Evolutionary conservation across 1,140 invertebrate genomes (phyloP), one percentile per base, ranked within the genome.

Genomic region (Paracyclopina nana): DNA sequence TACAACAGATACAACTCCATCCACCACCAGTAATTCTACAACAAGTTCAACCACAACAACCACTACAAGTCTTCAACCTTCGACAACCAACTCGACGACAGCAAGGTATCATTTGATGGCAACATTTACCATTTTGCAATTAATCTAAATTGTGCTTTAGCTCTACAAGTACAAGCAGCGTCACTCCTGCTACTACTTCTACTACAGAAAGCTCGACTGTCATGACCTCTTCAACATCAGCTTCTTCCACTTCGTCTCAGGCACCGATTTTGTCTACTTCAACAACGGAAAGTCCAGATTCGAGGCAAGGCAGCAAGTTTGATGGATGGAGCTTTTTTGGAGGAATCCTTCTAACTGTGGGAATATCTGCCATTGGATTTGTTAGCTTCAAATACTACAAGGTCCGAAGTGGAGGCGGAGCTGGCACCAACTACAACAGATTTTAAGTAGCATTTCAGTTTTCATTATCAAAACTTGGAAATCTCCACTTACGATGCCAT

Each of bases 251-350:
- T 2, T 4, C 34, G n/a, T 16, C 34, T n/a, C 5, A n/a, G 3
- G 2, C 34, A 20, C n/a, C 8, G 5, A 8, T 38, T 8, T 20
- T 20, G 5, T n/a, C 20, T n/a, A 38, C 34, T n/a, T n/a, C 20
- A 3, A 38, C 34, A 3, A 38, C 20, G 34, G n/a, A n/a, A 3
- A 38, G 34, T 38, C 34, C 34, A 20, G 34, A 38, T 38, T n/a
- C 14, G 34, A 38, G 20, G 14, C 34, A 20, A 9, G 34, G 24
- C 12, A 46, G 44, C 44, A 25, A 20, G 20, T 50, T 52, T 27
- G 34, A 52, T 18, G 50, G 50, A 11, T 52, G 50, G 50, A 52
- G 50, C 24, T 52, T 52, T 26, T 52, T 52, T 18, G 50, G 50
- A 14, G 50, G 50, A 8, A 52, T 52, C 28, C 38, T 52, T 25